Evolutionary conservation across 1,140 invertebrate species (phyloP), one percentile per base, ranked within the genome.

Genomic region (Drosophila kohkoa): DNA sequence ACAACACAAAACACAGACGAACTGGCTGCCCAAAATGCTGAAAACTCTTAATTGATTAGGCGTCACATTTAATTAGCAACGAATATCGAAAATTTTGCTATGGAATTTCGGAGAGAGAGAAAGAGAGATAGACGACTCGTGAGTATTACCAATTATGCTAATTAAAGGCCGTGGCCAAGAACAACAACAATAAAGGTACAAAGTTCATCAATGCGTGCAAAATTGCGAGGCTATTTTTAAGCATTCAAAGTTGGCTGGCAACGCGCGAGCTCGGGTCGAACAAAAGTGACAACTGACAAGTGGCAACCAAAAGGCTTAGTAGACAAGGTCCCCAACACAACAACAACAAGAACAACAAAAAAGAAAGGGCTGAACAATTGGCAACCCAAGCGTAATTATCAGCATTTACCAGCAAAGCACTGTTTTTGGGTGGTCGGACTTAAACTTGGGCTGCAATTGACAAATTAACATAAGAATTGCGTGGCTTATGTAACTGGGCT

Each of bases 391-490:
- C 67, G 73, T 89, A 81, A 79, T 81, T 89, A 85, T 85, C 77
- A 79, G 79, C 75, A 85, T 85, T 79, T 88, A 52, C 41, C 87
- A 80, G 72, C 63, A 62, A 69, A 59, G 43, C 25, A 57, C 54
- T n/a, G 35, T 38, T 38, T 1, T 11, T 65, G 25, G 51, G 5
- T 15, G 30, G n/a, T 35, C 6, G n/a, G 13, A 32, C 51, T 54
- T 54, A 35, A 13, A 6, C 51, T 48, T 66, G 64, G 51, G 16
- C 71, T 88, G 80, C 62, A 85, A 79, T 79, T 85, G 85, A 89
- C 86, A 83, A 89, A 89, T 89, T 85, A 89, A 77, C 85, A 89
- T 85, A 73, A 79, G 71, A 89, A 89, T 83, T 73, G 77, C 43
- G 49, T 25, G 75, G 60, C 49, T 35, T 20, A 28, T 66, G 51